Base-by-base conservation (phyloP, 2,113 vertebrate species). In the Megalops atlanticus region DNA sequence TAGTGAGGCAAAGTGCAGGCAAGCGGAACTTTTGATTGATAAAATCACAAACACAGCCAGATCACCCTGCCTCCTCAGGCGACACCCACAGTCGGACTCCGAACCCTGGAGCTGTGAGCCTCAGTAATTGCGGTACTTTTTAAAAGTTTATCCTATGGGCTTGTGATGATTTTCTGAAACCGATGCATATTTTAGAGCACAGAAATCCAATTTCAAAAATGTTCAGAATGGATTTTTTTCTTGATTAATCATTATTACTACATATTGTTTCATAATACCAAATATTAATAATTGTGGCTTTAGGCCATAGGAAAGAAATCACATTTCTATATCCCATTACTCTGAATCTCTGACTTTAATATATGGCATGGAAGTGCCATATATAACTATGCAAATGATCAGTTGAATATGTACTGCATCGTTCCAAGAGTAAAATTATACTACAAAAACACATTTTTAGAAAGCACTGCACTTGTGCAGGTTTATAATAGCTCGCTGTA, bases 221-320 rank as follows among this genome's bases (percentile, higher is more conserved):
- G n/a, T 24, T 43, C 73, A n/a, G n/a, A 75, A 39, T 2, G 43
- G 5, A n/a, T 75, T 38, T 45, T 75, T 43, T 43, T 47, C n/a
- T 41, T 75, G 73, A 75, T 75, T 40, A 75, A 75, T 75, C 73
- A 45, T 75, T 31, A 41, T 45, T 75, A 45, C 73, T 75, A 45
- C n/a, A 74, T 75, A 27, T 75, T 75, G 39, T 75, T 73, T 73
- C 70, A 38, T 73, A 73, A 38, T 73, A 21, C 31, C 21, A 16
- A 77, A 77, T 54, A 83, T 77, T 74, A 76, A 82, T 77, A 83
- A 78, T 84, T 84, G 79, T 87, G 78, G 84, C 87, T 77, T n/a
- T 45, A 81, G 82, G 84, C 84, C 36, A 86, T 81, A 43, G 74
- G 83, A 86, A 84, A 88, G 82, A 78, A 88, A 86, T 79, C 78